phyloP scores from a whole-genome alignment of 1,140 invertebrate species.

The Drosophila suzukii region DNA sequence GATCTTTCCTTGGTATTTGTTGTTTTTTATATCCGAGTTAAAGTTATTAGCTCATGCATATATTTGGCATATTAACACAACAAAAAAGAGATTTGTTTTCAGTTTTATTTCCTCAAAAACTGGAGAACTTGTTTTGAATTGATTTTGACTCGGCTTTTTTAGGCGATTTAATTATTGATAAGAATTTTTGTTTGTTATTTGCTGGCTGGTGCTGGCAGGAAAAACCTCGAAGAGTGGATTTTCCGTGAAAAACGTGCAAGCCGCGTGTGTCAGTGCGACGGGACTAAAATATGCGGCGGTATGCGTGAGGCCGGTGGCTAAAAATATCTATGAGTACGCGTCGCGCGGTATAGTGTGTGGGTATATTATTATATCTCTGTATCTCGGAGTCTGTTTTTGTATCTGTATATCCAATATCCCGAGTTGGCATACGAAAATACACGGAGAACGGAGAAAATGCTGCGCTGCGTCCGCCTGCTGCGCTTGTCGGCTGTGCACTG shows the following conservation, averaged over 20 bases:
- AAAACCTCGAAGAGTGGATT: slow-evolving; percentile 59
- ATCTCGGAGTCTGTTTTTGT: slow-evolving; percentile 13
- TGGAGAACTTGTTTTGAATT: slow-evolving; percentile 48
- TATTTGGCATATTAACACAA: slow-evolving; percentile 63
- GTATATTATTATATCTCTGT: slow-evolving; percentile 31
- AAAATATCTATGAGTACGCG: slow-evolving; percentile 80
- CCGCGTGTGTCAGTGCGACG: slow-evolving; percentile 68
- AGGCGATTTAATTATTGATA: slow-evolving; percentile 33
- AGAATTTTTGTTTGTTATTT: slow-evolving; percentile 29
- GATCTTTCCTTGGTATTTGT: slow-evolving; percentile 6
- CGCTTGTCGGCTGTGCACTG: slow-evolving; percentile 75
- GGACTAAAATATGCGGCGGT: slow-evolving; percentile 21
- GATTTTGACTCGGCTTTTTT: slow-evolving; percentile 1
- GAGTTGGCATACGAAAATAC: slow-evolving; percentile 66
- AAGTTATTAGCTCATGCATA: slow-evolving; percentile 70
- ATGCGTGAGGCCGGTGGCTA: slow-evolving; percentile 74
- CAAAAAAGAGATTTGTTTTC: slow-evolving; percentile 53
- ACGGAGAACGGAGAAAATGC: slow-evolving; percentile 59
- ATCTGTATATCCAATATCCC: slow-evolving; percentile 80
- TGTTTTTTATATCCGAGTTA: slow-evolving; percentile 50
- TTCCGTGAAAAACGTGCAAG: slow-evolving; percentile 71
- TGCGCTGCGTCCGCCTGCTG: slow-evolving; percentile 72
- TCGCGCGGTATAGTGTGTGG: slow-evolving; percentile 12
- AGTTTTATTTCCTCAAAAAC: slow-evolving; percentile 59
- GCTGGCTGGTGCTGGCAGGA: slow-evolving; percentile 26